Conservation (phyloP, 2,888 invertebrate genomes). For the Boloria selene region DNA sequence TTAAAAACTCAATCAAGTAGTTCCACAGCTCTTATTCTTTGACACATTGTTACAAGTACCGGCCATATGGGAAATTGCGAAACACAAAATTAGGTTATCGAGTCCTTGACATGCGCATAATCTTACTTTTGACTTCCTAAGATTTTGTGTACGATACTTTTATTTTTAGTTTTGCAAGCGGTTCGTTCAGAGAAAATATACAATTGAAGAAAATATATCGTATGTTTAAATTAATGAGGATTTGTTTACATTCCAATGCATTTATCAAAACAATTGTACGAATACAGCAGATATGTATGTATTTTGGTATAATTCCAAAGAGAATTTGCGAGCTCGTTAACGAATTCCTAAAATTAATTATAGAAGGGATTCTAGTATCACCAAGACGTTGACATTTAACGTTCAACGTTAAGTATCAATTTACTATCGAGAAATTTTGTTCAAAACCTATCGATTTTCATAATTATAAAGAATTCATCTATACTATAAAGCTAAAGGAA, state of each 20-base stretch:
- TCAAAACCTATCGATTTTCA: neutral
- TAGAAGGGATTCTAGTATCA: slow-evolving; percentile 8
- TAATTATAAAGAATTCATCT: neutral
- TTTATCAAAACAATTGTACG: no score
- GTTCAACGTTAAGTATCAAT: neutral
- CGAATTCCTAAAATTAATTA: slow-evolving; percentile 19
- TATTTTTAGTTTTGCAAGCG: neutral
- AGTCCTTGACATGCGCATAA: slow-evolving; percentile 61
- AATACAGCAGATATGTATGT: neutral
- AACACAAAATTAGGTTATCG: slow-evolving; percentile 60
- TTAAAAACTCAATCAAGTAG: neutral
- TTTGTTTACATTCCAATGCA: neutral
- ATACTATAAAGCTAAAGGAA: neutral
- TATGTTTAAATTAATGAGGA: neutral
- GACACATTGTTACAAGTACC: slow-evolving; percentile 40
- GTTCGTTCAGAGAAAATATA: no score
- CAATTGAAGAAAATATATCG: no score
- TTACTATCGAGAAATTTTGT: neutral
- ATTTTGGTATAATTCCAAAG: slow-evolving; percentile 17
- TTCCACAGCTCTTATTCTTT: slow-evolving; percentile 32
- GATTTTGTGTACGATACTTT: neutral
- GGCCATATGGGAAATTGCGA: slow-evolving; percentile 51
- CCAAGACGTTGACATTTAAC: slow-evolving; percentile 1
- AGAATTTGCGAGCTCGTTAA: slow-evolving; percentile 13
- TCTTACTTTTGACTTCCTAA: slow-evolving; percentile 22